Percentiles rank a stretch among this genome's conserved stretches.
These are phyloP conservation scores for Sinocyclocheilus grahami DNA, from an alignment of 2,113 vertebrate genomes.

Conservation along the genomic window DNA sequence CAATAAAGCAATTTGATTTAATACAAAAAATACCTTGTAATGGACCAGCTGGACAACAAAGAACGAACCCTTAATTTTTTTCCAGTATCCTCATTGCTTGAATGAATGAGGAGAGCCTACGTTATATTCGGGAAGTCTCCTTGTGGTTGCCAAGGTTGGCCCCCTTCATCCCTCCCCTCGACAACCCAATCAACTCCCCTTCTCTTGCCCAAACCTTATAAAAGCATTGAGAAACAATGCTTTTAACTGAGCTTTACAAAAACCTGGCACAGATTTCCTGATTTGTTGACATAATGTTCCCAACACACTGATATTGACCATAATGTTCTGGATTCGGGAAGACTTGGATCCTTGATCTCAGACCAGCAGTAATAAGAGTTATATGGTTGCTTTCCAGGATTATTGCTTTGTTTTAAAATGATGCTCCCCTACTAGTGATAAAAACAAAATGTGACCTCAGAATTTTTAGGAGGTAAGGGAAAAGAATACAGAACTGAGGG, in stretches of 20 bases:
- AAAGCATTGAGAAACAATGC: conserved; percentile 60
- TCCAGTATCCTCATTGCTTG: conserved; percentile 61
- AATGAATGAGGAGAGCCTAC: conserved; percentile 66
- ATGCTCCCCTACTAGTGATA: conserved; percentile 1
- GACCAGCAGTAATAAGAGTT: not conserved
- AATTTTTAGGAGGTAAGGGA: conserved; percentile 9
- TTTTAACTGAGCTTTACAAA: conserved; percentile 48
- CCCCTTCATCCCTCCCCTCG: conserved; percentile 25
- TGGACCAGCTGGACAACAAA: conserved; percentile 65
- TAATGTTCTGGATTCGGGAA: conserved; percentile 12
- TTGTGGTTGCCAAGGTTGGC: conserved; percentile 64
- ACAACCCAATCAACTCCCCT: conserved; percentile 25
- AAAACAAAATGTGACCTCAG: conserved; percentile 13
- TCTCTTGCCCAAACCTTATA: conserved; percentile 60
- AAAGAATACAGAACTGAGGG: conserved; percentile 67
- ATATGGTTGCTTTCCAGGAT: conserved; percentile 19
- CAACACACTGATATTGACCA: conserved; percentile 45
- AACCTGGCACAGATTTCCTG: conserved; percentile 65
- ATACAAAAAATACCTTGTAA: conserved; percentile 55
- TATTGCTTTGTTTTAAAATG: conserved; percentile 13
- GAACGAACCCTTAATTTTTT: conserved; percentile 64
- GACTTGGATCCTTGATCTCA: conserved; percentile 14
- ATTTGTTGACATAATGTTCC: conserved; percentile 65
- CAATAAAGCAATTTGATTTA: conserved; percentile 73
- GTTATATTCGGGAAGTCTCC: conserved; percentile 74